These are phyloP conservation scores for Pyrrhura leucotis DNA, from an alignment of 2,797 vertebrate genomes.

Conservation along the genomic window DNA sequence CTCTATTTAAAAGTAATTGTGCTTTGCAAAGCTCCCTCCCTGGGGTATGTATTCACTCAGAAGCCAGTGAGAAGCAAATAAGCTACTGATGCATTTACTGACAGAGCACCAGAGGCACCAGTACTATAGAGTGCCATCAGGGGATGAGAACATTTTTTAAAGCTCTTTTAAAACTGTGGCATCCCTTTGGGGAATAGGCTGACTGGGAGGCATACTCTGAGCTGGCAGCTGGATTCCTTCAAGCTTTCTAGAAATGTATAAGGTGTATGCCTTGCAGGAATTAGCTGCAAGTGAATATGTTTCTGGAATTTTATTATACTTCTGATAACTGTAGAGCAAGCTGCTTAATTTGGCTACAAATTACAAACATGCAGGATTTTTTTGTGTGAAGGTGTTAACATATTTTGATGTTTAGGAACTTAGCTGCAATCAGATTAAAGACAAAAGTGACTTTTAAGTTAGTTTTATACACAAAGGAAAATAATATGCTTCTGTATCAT, in stretches of 20 bases:
- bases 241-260: conserved; percentile 48
- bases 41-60: conserved; percentile 42
- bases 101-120: conserved; percentile 60
- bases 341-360: conserved; percentile 32
- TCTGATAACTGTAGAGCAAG: background rate
- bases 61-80: conserved; percentile 65
- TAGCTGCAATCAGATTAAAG: background rate
- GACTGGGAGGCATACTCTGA: conserved; percentile 45
- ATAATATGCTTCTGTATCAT: background rate
- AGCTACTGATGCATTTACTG: conserved; percentile 61
- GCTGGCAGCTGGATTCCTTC: conserved; percentile 43
- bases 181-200: conserved; percentile 35
- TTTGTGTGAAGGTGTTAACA: background rate
- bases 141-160: conserved; percentile 36
- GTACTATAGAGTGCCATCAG: conserved; percentile 18
- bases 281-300: conserved; percentile 38
- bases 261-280: conserved; percentile 44
- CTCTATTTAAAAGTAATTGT: conserved; percentile 55
- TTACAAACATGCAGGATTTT: background rate
- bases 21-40: conserved; percentile 39
- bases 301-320: conserved; percentile 42
- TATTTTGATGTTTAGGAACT: background rate
- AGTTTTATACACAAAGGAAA: background rate
- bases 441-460: background rate
- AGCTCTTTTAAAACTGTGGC: conserved; percentile 50